Percentiles rank a stretch among this genome's conserved stretches.
Evolutionary conservation across 2,888 invertebrate genomes (phyloP).

Genomic region (Phanerotoma sp.): DNA sequence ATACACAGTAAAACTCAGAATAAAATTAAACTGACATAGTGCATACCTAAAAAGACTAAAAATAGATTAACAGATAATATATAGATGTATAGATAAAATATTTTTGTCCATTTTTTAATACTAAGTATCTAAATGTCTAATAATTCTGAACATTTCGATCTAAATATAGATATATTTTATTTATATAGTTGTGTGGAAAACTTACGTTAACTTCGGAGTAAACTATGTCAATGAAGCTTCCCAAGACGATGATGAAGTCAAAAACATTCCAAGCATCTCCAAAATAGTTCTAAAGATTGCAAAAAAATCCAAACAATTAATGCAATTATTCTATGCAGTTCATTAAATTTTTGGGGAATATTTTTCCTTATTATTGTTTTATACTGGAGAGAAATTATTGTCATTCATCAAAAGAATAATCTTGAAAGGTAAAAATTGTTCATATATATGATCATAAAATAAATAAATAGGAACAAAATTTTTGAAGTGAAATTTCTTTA

Average conservation of each 20-base stretch:
- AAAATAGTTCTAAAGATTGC: slow-evolving; percentile 95
- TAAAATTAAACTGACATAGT: slow-evolving; percentile 2
- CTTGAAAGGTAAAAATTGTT: background rate
- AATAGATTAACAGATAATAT: slow-evolving; percentile 9
- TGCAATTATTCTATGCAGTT: no score
- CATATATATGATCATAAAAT: background rate
- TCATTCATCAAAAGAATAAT: no score
- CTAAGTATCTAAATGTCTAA: no score
- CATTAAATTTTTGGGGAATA: no score
- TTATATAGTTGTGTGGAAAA: no score
- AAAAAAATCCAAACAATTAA: no score
- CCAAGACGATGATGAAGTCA: slow-evolving; percentile 95
- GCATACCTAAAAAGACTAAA: background rate
- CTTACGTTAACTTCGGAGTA: slow-evolving; percentile 95
- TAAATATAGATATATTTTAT: no score
- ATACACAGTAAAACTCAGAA: slow-evolving; percentile 4
- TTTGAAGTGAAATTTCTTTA: background rate
- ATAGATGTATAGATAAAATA: no score
- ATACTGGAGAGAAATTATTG: no score
- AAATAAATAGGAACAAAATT: background rate
- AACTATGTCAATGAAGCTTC: slow-evolving; percentile 96
- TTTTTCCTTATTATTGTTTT: no score
- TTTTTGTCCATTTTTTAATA: no score
- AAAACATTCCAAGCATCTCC: slow-evolving; percentile 98
- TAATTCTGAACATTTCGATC: no score